Base-by-base conservation (phyloP, 2,113 vertebrate genomes). In the Atlantisia rogersi region DNA sequence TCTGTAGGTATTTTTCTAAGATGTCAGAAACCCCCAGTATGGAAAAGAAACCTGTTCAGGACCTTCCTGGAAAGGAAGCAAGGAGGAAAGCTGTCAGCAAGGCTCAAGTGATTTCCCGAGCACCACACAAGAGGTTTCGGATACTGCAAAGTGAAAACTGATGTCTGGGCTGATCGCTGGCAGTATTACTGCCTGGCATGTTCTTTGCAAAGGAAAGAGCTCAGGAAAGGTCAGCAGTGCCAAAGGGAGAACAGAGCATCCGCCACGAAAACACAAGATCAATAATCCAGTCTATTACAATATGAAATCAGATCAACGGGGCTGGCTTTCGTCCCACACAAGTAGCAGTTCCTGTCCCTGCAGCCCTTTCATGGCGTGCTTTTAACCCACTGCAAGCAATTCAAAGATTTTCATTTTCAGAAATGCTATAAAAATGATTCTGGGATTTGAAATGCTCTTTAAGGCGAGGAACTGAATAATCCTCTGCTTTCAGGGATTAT, bases 201-300 rank as follows among this genome's bases (percentile, higher is more conserved):
- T n/a, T 87, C 48, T 84, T 56, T 2, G 1, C 62, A 64, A 60
- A 68, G 37, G 39, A 53, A 48, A 69, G 60, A 64, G 19, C 15
- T 64, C 65, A 32, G 67, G 70, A 80, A 82, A 85, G 40, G 39
- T 87, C 77, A 82, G 17, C 39, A 24, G 0, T 0, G 12, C 39
- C 70, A 68, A 78, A 48, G 32, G 78, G 46, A 76, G 40, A 67
- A 17, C 68, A 63, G 48, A 90, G n/a, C 29, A 75, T 24, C 48
- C 0, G 0, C 52, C 35, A 53, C 0, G 0, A 86, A 73, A 74
- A 86, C 0, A 0, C 48, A 48, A 58, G 53, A 91, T 90, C 88
- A 65, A 84, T 79, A 87, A 78, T 55, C 65, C 69, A 16, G 37
- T 48, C 48, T 76, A 69, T 69, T 81, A 29, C 12, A 37, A 28